These are phyloP conservation scores for Crotalus horridus DNA, from an alignment of 2,113 vertebrate species.

Conservation along the genomic window DNA sequence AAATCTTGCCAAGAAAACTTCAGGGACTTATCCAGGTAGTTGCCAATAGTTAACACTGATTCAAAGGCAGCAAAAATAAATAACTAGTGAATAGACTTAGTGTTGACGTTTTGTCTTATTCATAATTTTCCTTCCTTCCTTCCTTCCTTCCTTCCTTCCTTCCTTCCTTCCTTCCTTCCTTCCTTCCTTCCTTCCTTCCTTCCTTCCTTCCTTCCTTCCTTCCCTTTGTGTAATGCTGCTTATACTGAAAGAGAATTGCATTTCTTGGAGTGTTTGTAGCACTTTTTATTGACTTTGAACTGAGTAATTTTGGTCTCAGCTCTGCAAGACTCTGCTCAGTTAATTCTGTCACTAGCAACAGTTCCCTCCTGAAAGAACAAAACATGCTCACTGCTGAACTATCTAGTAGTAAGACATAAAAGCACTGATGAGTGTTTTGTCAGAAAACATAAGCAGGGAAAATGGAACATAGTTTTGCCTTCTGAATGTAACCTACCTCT, in stretches of 20 bases:
- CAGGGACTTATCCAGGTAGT: neutral
- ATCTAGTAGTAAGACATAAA: neutral
- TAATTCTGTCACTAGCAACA: neutral
- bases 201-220: neutral
- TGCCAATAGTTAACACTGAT: neutral
- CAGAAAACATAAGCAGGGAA: neutral
- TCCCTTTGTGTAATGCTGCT: neutral
- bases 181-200: neutral
- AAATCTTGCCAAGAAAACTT: neutral
- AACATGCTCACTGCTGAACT: neutral
- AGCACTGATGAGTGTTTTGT: neutral
- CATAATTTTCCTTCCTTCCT: neutral
- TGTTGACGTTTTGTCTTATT: neutral
- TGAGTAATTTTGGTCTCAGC: neutral
- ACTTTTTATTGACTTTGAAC: neutral
- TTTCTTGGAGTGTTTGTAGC: neutral
- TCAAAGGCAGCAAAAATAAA: neutral
- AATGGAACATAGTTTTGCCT: neutral
- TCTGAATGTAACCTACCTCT: neutral
- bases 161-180: neutral
- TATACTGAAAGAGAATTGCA: neutral
- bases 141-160: neutral
- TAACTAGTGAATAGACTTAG: neutral
- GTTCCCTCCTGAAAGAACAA: neutral
- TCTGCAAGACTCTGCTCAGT: fast-evolving